Base-by-base conservation (phyloP, 2,797 vertebrate genomes). In the Enteromius fasciolatus region DNA sequence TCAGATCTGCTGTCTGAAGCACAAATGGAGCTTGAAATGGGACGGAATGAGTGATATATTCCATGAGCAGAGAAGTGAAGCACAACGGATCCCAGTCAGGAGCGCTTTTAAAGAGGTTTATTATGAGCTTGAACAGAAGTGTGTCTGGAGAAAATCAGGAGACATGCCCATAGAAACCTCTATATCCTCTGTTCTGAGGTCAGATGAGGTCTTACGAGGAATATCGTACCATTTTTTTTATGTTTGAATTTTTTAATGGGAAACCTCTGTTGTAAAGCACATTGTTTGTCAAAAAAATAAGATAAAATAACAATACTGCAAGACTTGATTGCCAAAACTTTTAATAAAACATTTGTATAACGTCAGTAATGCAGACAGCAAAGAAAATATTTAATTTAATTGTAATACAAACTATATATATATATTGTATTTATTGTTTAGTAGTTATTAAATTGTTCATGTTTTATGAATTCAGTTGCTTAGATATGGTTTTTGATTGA, bases 11-110 rank as follows among this genome's bases (percentile, higher is more conserved):
- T 82, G 74, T 85, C 76, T 74, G 70, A 80, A 79, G 86, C 85
- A 77, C 83, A 87, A 88, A 88, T 87, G 86, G 59, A 18, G 69
- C 85, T 83, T 84, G 85, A 88, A 88, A 86, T 83, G 81, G 78
- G 73, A 86, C 81, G 61, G 77, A 85, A 85, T 84, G 83, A 87
- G 41, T n/a, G 83, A 28, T 28, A 81, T 78, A 67, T 64, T 48
- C 18, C 18, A 70, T 6, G 31, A 70, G 11, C 44, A 73, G 20
- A 36, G 31, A 54, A 44, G 69, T 75, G 66, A 23, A 76, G 68
- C 83, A 33, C 57, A 14, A 70, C 63, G 77, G 12, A 70, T 46
- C 11, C 48, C n/a, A 28, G 33, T 28, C 52, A 14, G 68, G 44
- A 66, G 17, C 25, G n/a, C 70, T 80, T 70, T 31, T 31, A 80